Evolutionary conservation across 2,797 vertebrate genomes (phyloP).

Genomic region (Pristis pectinata): DNA sequence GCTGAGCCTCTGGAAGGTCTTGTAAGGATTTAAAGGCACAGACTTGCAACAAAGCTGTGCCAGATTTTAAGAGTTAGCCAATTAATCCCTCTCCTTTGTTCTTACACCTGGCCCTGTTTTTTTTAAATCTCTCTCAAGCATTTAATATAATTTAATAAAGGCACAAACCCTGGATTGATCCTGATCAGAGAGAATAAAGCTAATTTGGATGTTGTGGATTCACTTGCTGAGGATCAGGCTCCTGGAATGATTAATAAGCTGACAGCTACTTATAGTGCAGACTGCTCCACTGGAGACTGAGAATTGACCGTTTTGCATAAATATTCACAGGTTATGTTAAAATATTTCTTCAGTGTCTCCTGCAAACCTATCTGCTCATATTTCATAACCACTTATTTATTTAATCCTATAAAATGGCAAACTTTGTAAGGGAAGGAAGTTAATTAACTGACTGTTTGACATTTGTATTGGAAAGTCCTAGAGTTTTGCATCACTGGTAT

Average conservation of each 20-base stretch:
- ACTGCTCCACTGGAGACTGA: background rate
- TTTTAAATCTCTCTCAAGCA: no score
- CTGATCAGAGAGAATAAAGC: conserved; percentile 6
- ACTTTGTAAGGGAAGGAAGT: background rate
- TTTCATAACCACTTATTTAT: background rate
- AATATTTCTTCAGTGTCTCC: background rate
- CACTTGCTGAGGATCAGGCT: background rate
- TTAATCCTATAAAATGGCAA: background rate
- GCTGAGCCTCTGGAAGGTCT: background rate
- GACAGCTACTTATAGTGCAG: background rate
- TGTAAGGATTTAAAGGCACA: background rate
- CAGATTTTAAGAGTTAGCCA: background rate
- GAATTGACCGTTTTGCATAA: background rate
- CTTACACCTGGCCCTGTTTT: background rate
- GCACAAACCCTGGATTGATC: background rate
- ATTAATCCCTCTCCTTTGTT: background rate
- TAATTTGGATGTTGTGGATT: background rate
- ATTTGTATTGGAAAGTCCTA: background rate
- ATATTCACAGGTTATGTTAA: background rate
- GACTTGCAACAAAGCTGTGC: no score
- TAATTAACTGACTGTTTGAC: background rate
- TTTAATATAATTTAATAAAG: background rate
- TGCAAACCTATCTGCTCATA: background rate
- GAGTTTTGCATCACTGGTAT: background rate
- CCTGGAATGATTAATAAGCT: background rate